These are phyloP conservation scores for Xestia c-nigrum DNA, from an alignment of 2,888 invertebrate genomes.

Conservation along the genomic window DNA sequence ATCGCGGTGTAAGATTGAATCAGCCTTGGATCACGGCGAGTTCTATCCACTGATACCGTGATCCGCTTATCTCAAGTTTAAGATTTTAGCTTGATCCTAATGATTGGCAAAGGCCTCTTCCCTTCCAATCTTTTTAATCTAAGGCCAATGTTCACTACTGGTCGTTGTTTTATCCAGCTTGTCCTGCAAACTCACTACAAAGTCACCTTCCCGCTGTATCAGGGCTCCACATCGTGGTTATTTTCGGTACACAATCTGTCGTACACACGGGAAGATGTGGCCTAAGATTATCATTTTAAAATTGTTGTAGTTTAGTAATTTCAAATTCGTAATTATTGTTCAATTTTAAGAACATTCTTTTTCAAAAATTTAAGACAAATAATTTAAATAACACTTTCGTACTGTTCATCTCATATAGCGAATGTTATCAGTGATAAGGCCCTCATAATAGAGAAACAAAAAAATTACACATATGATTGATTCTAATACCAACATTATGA, in stretches of 20 bases:
- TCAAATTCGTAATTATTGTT: neutral
- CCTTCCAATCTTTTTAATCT: neutral
- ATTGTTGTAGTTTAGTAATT: neutral
- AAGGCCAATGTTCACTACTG: neutral
- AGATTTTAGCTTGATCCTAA: neutral
- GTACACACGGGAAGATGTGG: neutral
- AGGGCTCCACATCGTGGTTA: neutral
- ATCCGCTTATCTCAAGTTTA: no score
- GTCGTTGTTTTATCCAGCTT: neutral
- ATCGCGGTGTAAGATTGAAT: no score
- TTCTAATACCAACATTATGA: neutral
- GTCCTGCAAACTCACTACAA: neutral
- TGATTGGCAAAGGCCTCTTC: conserved; percentile 69
- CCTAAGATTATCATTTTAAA: neutral
- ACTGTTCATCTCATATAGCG: no score
- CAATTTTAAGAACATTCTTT: neutral
- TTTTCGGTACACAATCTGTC: neutral
- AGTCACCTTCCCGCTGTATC: neutral
- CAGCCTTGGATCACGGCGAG: no score
- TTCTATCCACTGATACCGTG: no score
- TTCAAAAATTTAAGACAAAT: neutral
- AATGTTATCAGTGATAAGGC: no score
- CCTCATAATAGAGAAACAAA: no score
- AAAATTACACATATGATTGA: no score
- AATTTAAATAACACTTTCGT: neutral